A percentile compares a stretch with the other conserved stretches of the same genome.
Conservation (phyloP, 2,113 vertebrate species). For the Aptenodytes patagonicus region DNA sequence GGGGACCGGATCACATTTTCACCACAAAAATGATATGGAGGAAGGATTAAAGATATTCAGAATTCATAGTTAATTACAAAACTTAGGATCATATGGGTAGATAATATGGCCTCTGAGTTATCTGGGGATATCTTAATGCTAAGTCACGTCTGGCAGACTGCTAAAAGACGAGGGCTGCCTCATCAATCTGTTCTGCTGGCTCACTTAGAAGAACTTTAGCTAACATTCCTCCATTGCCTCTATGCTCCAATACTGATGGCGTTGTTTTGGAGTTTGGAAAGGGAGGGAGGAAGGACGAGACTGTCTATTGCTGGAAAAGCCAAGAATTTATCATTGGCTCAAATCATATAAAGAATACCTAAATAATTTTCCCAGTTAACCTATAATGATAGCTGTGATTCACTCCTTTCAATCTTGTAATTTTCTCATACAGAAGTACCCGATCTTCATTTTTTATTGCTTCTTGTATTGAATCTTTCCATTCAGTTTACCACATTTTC, state of each 20-base stretch:
- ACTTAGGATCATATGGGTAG: neutral
- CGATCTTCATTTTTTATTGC: neutral
- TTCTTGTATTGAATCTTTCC: neutral
- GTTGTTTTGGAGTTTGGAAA: neutral
- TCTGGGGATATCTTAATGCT: neutral
- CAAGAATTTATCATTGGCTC: neutral
- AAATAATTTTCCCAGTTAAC: neutral
- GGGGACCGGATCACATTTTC: neutral
- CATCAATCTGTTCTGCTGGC: neutral
- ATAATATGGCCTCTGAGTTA: neutral
- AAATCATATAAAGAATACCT: neutral
- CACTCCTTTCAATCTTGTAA: neutral
- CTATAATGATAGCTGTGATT: neutral
- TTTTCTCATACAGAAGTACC: neutral
- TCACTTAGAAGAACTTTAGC: neutral
- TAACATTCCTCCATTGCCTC: neutral
- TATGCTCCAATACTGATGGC: neutral
- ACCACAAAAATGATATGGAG: neutral
- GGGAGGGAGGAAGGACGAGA: neutral
- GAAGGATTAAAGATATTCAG: neutral
- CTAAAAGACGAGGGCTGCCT: neutral
- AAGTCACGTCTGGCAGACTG: neutral
- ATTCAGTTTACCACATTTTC: neutral
- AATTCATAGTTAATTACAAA: neutral
- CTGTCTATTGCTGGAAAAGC: neutral